These are phyloP conservation scores for Notothenia rossii DNA, from an alignment of 2,113 vertebrate genomes.

Conservation along the genomic window DNA sequence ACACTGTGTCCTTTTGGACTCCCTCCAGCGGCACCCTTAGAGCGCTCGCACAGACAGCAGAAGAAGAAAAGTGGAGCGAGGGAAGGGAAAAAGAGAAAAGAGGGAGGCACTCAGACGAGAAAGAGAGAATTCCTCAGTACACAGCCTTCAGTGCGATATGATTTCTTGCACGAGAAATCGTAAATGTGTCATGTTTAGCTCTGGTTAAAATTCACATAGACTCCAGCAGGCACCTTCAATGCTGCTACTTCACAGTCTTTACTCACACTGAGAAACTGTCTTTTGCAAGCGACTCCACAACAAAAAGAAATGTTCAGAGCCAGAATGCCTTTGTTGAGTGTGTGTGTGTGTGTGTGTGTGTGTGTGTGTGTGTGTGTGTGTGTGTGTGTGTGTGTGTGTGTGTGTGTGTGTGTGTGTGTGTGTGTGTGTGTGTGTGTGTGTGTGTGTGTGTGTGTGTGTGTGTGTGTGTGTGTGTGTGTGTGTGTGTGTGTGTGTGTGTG, in stretches of 20 bases:
- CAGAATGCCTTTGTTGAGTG: conserved; percentile 55
- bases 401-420: too few species aligned
- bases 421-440: too few species aligned
- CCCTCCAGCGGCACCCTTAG: conserved; percentile 59
- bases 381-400: too few species aligned
- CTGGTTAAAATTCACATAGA: conserved; percentile 44
- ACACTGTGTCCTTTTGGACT: conserved; percentile 73
- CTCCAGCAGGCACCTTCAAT: conserved; percentile 26
- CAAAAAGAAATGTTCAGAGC: conserved; percentile 61
- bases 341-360: too few species aligned
- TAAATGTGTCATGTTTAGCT: conserved; percentile 59
- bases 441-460: background rate
- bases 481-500: conserved; percentile 11
- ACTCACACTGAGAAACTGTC: conserved; percentile 39
- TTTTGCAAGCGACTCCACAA: conserved; percentile 48
- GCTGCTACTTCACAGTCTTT: conserved; percentile 41
- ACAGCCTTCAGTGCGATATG: conserved; percentile 30
- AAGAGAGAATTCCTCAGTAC: conserved; percentile 12
- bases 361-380: too few species aligned
- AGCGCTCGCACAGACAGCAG: conserved; percentile 12
- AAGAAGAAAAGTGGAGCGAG: conserved; percentile 6
- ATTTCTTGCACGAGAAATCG: conserved; percentile 45
- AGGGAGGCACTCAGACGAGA: conserved; percentile 20
- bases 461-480: background rate
- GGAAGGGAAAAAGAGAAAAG: conserved; percentile 3